phyloP scores from a whole-genome alignment of 2,797 vertebrate species.

The Zenarchopterus dispar region DNA sequence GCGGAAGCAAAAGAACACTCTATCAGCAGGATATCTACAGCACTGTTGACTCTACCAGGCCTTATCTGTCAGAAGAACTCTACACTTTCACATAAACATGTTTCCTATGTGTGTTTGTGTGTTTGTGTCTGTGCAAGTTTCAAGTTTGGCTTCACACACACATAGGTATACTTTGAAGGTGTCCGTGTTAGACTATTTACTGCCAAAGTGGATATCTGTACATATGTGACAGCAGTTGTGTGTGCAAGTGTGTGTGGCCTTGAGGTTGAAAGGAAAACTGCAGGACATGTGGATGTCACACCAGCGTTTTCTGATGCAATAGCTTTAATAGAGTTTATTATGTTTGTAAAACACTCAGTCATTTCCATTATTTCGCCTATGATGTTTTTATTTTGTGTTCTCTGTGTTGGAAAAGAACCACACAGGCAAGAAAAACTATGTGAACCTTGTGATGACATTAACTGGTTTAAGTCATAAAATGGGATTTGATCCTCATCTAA shows the following conservation, averaged over 20 bases:
- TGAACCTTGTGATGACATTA: no score
- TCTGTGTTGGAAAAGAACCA: neutral
- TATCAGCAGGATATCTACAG: constrained; percentile 85
- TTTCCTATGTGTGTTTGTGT: constrained; percentile 28
- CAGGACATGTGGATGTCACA: neutral
- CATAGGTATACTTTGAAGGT: neutral
- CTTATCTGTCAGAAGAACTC: constrained; percentile 84
- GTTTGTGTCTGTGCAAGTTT: neutral
- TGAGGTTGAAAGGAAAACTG: neutral
- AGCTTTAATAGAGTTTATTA: neutral
- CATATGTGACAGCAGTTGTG: constrained; percentile 7
- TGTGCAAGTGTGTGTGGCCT: constrained; percentile 35
- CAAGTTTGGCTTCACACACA: constrained; percentile 18
- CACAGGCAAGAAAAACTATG: neutral
- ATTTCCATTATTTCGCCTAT: neutral
- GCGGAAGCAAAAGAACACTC: constrained; percentile 83
- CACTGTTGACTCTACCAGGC: constrained; percentile 80
- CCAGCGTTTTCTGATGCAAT: constrained; percentile 22
- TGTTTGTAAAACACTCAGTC: constrained; percentile 12
- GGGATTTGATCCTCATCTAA: neutral
- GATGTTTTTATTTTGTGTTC: neutral
- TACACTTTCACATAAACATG: constrained; percentile 79
- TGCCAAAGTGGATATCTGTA: no score
- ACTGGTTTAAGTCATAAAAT: neutral
- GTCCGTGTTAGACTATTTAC: neutral